Conservation (phyloP, 2,797 vertebrate genomes). For the Oryzias dopingdopingensis region DNA sequence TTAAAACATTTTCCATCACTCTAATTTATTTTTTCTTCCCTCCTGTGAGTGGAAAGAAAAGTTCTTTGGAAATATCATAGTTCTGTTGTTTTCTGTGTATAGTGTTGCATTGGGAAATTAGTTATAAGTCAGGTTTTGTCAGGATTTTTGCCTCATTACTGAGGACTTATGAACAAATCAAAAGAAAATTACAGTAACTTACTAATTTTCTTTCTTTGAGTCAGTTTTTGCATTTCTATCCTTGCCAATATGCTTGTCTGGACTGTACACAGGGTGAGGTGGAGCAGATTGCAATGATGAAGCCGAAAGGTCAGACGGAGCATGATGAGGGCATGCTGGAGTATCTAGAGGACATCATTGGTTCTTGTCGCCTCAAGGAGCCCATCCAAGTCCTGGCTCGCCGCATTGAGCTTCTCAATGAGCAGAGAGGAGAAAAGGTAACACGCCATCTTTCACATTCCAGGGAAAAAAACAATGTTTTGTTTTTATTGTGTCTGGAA, state of each 20-base stretch:
- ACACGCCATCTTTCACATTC: constrained; percentile 28
- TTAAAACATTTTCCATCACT: background rate
- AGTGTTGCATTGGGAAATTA: too few species aligned
- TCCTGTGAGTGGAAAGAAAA: constrained; percentile 6
- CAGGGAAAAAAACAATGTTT: constrained; percentile 3
- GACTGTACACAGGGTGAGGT: constrained; percentile 88
- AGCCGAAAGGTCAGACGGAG: constrained; percentile 93
- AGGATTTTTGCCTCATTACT: too few species aligned
- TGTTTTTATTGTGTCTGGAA: constrained; percentile 14
- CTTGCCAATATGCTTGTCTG: constrained; percentile 34
- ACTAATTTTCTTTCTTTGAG: background rate
- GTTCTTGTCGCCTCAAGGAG: constrained; percentile 90
- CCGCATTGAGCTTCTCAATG: constrained; percentile 89
- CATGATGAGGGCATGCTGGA: constrained; percentile 98
- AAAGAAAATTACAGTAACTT: too few species aligned
- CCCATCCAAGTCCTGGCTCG: constrained; percentile 86
- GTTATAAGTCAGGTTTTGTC: too few species aligned
- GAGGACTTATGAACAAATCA: too few species aligned
- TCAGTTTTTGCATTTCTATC: constrained; percentile 17
- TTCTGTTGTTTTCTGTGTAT: too few species aligned
- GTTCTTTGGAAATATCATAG: too few species aligned
- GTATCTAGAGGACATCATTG: constrained; percentile 96
- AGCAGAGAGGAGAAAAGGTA: constrained; percentile 94
- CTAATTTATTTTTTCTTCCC: background rate
- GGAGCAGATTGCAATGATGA: constrained; percentile 99